Base-by-base conservation (phyloP, 2,888 invertebrate genomes). In the Calameuta pallipes region DNA sequence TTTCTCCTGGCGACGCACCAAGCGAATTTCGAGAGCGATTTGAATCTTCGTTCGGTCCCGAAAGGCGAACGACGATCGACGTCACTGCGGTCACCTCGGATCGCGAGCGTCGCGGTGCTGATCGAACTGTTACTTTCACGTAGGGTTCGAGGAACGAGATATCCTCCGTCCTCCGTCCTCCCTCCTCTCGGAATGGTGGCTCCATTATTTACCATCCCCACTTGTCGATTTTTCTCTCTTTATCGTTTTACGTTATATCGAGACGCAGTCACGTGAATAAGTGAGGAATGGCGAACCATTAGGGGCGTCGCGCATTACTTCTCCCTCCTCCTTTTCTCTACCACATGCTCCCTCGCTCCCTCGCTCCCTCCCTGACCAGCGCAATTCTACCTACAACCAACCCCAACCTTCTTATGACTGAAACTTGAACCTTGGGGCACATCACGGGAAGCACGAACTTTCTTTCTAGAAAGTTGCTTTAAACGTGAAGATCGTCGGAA, bases 251-350 rank as follows among this genome's bases (percentile, higher is more conserved):
- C 73, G 73, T 73, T 77, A 77, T 56, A 69, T 37, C 41, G 77
- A 37, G 71, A 73, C 35, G 73, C 71, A 76, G 71, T 69, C 76
- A 69, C 74, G 79, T 79, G 79, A 79, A 79, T 79, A 79, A 79
- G 74, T 79, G 71, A 79, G 74, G 76, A 79, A 76, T 37, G 68
- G 73, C 68, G 56, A 34, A 34, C 56, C 15, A 23, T 35, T 41
- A 70, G 36, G 31, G 36, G 70, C 75, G 74, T 33, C 73, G 73
- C 76, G 71, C 76, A 31, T 41, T 73, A 73, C 73, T 73, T 34
- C 73, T 73, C 56, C 70, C 73, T 73, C 56, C 73, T 73, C 73
- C 70, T 70, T 73, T 70, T 76, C 73, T 76, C 33, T 4, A 33
- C 33, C 33, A 33, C 33, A 33, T 0, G 11, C 35, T 3, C 33